phyloP scores from a whole-genome alignment of 1,140 invertebrate species.

The Mactra quadrangularis region DNA sequence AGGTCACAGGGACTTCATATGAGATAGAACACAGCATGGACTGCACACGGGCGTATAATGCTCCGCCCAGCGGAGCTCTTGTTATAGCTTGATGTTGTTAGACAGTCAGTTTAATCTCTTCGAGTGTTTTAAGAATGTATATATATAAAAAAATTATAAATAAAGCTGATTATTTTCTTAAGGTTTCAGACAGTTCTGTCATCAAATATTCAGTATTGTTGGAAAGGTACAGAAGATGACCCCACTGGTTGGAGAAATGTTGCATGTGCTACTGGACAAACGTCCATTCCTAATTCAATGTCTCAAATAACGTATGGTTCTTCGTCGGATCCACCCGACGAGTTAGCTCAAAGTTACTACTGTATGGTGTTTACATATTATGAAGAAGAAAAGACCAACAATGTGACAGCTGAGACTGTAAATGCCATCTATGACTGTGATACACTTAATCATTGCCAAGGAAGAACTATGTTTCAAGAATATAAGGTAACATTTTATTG shows the following conservation, averaged over 20 bases:
- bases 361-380: slow-evolving; percentile 27
- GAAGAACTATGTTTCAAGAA: slow-evolving; percentile 1
- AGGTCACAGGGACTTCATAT: no score
- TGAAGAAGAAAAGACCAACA: neutral
- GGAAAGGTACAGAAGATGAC: slow-evolving; percentile 26
- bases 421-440: slow-evolving; percentile 18
- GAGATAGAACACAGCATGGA: no score
- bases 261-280: neutral
- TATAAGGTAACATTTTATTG: slow-evolving; percentile 10
- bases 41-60: no score
- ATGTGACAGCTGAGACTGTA: neutral
- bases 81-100: no score
- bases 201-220: slow-evolving; percentile 28
- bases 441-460: neutral
- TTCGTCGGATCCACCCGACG: neutral
- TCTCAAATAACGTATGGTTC: neutral
- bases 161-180: no score
- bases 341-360: neutral
- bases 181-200: neutral
- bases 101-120: no score
- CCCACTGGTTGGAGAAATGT: neutral
- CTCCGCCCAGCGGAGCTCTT: no score
- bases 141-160: no score
- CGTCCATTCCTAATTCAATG: neutral
- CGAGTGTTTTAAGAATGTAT: no score